Evolutionary conservation across 1,140 invertebrate species (phyloP), one percentile per base, ranked within the genome.

Genomic region (Dendroctonus ponderosae): DNA sequence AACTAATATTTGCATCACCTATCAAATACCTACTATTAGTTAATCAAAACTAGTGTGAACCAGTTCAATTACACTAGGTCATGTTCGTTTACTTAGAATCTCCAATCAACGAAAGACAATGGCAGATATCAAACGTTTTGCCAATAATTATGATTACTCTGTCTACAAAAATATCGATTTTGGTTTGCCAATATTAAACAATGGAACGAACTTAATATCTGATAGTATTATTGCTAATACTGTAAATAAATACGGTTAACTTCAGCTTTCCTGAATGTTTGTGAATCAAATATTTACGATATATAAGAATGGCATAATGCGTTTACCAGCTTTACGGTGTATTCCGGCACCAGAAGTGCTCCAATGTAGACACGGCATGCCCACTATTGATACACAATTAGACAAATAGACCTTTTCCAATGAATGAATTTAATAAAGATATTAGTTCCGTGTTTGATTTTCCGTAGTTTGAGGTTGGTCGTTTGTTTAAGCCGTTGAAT

Each of bases 181-280:
- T 54, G 48, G 53, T 53, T 63, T 63, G 50, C 61, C 52, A 63
- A 63, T 62, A 40, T n/a, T 51, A 53, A 53, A 54, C 52, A 61
- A 61, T 62, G 12, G 9, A 43, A 11, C 11, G 37, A 54, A 15
- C 6, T 54, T 4, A 38, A 40, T 54, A 64, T 64, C 51, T 46
- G 62, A 64, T 43, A 43, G 53, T 48, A 64, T 64, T 64, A 57
- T 64, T 64, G 62, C 62, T 64, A 64, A 64, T 64, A 64, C 62
- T 64, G 62, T 64, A 64, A 64, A 64, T 64, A 64, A 64, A 64
- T 64, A 57, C 51, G 54, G 54, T 57, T 64, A 39, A 64, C 62
- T 64, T 43, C 46, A 53, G 26, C 26, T 26, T 26, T 26, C 26
- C 26, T 64, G 41, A 57, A 64, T 64, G 62, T 64, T 64, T 64